Evolutionary conservation across 2,888 invertebrate genomes (phyloP).

Genomic region (Xestia c-nigrum): DNA sequence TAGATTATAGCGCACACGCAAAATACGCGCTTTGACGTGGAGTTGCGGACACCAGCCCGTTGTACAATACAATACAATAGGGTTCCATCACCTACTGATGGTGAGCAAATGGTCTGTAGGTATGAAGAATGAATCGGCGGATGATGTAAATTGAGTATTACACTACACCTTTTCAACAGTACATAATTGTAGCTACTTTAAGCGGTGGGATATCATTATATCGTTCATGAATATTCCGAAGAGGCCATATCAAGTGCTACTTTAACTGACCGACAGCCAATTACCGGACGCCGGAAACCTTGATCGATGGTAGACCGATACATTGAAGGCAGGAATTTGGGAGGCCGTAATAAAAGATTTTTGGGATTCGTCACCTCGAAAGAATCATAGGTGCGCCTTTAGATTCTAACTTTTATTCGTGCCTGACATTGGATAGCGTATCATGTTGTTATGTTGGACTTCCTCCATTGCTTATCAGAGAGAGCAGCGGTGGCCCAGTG

Average conservation of each 20-base stretch:
- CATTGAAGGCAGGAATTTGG: slow-evolving; percentile 1
- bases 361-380: not conserved
- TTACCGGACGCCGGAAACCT: slow-evolving; percentile 47
- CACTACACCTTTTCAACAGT: not conserved
- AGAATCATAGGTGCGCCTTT: not conserved
- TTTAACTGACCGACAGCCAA: slow-evolving; percentile 13
- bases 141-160: not conserved
- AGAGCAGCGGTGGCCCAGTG: no score
- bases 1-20: no score
- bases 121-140: no score
- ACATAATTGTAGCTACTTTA: not conserved
- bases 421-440: not conserved
- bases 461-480: no score
- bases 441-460: not conserved
- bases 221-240: not conserved
- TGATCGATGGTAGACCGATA: slow-evolving; percentile 41
- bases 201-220: not conserved
- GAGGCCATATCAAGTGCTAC: not conserved
- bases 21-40: no score
- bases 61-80: no score
- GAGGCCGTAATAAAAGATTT: not conserved
- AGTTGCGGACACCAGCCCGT: no score
- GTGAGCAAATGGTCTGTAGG: no score
- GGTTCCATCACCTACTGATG: no score
- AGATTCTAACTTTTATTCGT: not conserved